These are phyloP conservation scores for Drosophila yakuba DNA, from an alignment of 1,140 invertebrate species.

Conservation along the genomic window DNA sequence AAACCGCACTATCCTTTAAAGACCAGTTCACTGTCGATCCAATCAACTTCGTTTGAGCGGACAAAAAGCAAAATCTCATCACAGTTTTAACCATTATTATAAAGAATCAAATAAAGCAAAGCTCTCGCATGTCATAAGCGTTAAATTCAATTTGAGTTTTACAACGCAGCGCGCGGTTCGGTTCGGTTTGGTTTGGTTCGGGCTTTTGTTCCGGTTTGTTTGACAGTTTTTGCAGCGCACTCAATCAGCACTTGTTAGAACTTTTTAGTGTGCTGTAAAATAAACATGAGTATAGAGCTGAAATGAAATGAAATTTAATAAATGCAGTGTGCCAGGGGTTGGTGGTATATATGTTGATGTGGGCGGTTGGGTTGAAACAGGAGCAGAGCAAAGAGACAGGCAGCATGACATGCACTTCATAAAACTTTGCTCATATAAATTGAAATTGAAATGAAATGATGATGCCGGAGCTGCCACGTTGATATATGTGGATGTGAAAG, in stretches of 20 bases:
- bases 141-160: conserved; percentile 69
- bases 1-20: background rate
- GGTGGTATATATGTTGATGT: background rate
- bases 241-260: conserved; percentile 80
- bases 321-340: conserved; percentile 47
- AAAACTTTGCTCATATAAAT: conserved; percentile 81
- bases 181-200: conserved; percentile 10
- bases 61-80: conserved; percentile 28
- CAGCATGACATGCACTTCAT: conserved; percentile 79
- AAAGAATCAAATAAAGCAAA: conserved; percentile 60
- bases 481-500: conserved; percentile 5
- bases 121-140: conserved; percentile 63
- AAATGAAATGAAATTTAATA: conserved; percentile 80
- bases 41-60: conserved; percentile 10
- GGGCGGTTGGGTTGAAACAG: conserved; percentile 2
- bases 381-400: conserved; percentile 34
- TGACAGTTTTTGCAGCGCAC: conserved; percentile 73
- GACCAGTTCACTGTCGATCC: background rate
- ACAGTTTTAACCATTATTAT: conserved; percentile 41
- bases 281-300: conserved; percentile 73
- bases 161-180: conserved; percentile 37
- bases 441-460: conserved; percentile 79
- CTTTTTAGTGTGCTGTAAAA: conserved; percentile 76
- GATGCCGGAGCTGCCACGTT: conserved; percentile 44
- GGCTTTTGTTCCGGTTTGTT: conserved; percentile 46